Evolutionary conservation across 2,888 invertebrate species (phyloP).

Genomic region (Drosophila acutilabella): DNA sequence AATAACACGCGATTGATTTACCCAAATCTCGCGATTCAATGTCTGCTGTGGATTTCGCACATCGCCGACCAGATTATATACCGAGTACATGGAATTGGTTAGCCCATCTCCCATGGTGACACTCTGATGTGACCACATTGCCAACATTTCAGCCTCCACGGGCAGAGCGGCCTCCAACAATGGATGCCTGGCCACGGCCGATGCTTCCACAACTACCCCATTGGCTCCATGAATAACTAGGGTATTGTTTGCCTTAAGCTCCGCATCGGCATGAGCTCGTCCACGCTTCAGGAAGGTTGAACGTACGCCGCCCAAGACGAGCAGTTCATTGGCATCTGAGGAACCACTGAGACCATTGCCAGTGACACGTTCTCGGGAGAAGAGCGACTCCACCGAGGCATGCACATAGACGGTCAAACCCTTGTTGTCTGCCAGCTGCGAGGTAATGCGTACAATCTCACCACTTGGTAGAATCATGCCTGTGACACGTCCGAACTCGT

Average conservation of each 20-base stretch:
- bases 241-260: constrained; percentile 92
- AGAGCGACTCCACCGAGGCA: constrained; percentile 86
- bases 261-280: constrained; percentile 90
- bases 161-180: constrained; percentile 93
- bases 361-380: constrained; percentile 86
- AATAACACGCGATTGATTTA: constrained; percentile 94
- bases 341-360: constrained; percentile 82
- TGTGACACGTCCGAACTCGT: constrained; percentile 93
- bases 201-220: constrained; percentile 90
- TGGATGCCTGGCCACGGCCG: constrained; percentile 93
- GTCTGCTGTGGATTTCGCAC: constrained; percentile 94
- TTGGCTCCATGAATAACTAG: constrained; percentile 91
- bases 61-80: constrained; percentile 93
- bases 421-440: constrained; percentile 91
- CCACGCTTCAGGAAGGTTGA: constrained; percentile 90
- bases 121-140: constrained; percentile 94
- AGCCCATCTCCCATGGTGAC: constrained; percentile 91
- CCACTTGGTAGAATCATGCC: constrained; percentile 96
- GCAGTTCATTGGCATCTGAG: constrained; percentile 86
- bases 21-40: constrained; percentile 93
- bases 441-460: constrained; percentile 92
- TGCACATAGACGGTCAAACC: constrained; percentile 91
- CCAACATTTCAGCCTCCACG: constrained; percentile 95
- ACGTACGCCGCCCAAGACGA: constrained; percentile 89
- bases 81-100: constrained; percentile 92